A percentile compares a stretch with the other conserved stretches of the same genome.
These are phyloP conservation scores for Ariopsis seemanni DNA, from an alignment of 2,113 vertebrate genomes.

Conservation along the genomic window DNA sequence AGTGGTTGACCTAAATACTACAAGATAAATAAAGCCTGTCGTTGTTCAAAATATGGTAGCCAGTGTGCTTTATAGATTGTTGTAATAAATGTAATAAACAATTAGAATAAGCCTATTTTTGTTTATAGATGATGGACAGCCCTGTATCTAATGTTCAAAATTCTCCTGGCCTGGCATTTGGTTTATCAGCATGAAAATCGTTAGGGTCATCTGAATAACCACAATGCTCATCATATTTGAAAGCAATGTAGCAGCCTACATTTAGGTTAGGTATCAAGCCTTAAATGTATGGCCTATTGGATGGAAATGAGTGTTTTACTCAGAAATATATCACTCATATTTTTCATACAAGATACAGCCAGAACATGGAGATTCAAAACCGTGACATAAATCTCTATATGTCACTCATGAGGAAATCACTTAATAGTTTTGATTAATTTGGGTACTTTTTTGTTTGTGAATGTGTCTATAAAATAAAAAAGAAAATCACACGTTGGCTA, in stretches of 20 bases:
- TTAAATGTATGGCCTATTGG: no score
- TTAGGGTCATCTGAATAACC: background rate
- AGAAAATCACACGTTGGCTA: no score
- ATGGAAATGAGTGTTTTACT: no score
- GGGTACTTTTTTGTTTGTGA: no score
- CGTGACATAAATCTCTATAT: no score
- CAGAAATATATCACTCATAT: no score
- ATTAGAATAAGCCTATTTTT: background rate
- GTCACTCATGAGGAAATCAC: no score
- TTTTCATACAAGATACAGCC: no score
- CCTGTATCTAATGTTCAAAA: background rate
- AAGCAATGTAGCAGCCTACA: background rate
- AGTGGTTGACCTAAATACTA: background rate
- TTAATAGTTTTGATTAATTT: no score
- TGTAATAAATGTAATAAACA: background rate
- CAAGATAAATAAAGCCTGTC: background rate
- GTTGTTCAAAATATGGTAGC: background rate
- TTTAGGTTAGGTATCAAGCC: background rate
- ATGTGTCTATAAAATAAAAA: no score
- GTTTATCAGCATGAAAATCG: background rate
- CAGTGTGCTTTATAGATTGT: background rate
- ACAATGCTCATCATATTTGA: background rate
- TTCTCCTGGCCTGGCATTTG: background rate
- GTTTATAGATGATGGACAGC: background rate
- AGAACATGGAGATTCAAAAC: no score